Evolutionary conservation across 53 echinoderm and acorn worm species (phyloP), one percentile per base, ranked within the genome.

Genomic region (Astropecten irregularis): DNA sequence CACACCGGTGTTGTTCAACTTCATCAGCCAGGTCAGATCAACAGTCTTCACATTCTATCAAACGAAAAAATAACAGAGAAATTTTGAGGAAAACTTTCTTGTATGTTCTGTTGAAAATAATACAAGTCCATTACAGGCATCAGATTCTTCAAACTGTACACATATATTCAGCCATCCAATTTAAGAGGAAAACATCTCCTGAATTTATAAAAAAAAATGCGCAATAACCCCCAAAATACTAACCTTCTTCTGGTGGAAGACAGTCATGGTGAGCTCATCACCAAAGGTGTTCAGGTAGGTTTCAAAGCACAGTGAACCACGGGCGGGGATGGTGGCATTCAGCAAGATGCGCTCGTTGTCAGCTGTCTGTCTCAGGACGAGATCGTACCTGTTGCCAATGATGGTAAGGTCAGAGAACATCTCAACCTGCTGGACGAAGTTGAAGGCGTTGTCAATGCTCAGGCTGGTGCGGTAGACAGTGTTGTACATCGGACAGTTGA

Each of bases 1-100:
- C 40, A 99, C 92, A 51, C 90, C 88, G 57, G 94, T 99, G 72
- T 92, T 60, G 82, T 99, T 99, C 60, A 99, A 79, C 46, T 73
- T 94, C 62, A 99, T 62, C 26, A 94, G 76, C 77, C 89, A 90
- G 33, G 60, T 90, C 31, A 99, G 40, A 40, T 99, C 99, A 31
- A 95, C 90, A 26, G 66, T 65, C 64, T 96, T 91, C 14, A 89
- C 81, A 77, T 82, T 77, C 95, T 95, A 72, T 14, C 66, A 68
- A n/a, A 26, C 44, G 13, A 58, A 29, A 3, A 81, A 32, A 4
- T 26, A 29, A 31, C 1, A 25, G 35, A 9, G 31, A 39, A 55
- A 40, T 50, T n/a, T 35, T 9, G 37, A 10, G 16, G 54, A 76
- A 29, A 26, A 37, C 18, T 10, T 56, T 37, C 8, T 4, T 2